These are phyloP conservation scores for Acutogordius australiensis DNA, from an alignment of 2,888 invertebrate genomes.

Conservation along the genomic window DNA sequence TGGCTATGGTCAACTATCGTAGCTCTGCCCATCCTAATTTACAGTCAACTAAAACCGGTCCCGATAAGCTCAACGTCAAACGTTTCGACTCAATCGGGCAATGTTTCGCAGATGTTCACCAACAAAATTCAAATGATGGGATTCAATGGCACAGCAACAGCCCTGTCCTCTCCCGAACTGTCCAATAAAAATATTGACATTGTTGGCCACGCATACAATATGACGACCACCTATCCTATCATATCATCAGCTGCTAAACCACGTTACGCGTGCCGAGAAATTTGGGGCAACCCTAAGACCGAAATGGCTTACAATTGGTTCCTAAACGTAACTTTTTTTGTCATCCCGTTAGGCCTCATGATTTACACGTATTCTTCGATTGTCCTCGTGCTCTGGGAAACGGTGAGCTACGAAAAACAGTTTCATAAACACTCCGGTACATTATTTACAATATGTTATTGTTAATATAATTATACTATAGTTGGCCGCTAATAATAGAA, in stretches of 20 bases:
- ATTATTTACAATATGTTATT: no score
- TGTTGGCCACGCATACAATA: background rate
- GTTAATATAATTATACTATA: no score
- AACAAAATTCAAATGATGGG: no score
- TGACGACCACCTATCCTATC: background rate
- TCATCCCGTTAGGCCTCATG: conserved; percentile 46
- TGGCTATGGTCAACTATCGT: conserved; percentile 36
- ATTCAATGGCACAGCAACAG: no score
- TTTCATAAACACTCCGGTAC: no score
- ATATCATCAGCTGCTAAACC: conserved; percentile 10
- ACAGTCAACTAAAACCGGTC: conserved; percentile 17
- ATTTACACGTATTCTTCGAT: conserved; percentile 35
- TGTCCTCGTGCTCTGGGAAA: background rate
- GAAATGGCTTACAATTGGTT: conserved; percentile 42
- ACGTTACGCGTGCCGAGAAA: conserved; percentile 33
- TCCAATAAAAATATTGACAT: no score
- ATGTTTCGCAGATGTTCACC: no score
- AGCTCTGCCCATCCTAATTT: conserved; percentile 35
- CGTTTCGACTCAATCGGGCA: background rate
- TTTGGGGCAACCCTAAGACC: conserved; percentile 34
- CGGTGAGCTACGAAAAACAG: background rate
- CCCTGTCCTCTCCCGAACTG: no score
- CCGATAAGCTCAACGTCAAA: background rate
- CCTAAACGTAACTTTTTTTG: conserved; percentile 37
- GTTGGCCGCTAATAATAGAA: no score